These are phyloP conservation scores for Napeogenes inachia DNA, from an alignment of 2,888 invertebrate species.

Conservation along the genomic window DNA sequence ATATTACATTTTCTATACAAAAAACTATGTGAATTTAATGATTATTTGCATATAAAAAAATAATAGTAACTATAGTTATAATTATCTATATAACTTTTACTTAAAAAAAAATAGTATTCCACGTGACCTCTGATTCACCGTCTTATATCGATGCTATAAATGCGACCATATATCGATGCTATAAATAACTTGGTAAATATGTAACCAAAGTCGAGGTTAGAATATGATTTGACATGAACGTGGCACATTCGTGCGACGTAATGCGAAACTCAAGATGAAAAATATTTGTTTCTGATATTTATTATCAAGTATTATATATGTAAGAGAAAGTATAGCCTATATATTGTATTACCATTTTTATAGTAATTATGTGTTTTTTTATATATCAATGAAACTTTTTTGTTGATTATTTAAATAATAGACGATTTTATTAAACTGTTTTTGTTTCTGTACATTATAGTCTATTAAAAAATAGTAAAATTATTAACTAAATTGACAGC, in stretches of 20 bases:
- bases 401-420: too few relatives aligned
- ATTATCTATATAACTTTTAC: not conserved
- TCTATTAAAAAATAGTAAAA: too few relatives aligned
- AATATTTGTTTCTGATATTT: constrained; percentile 13
- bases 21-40: too few relatives aligned
- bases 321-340: not conserved
- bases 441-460: too few relatives aligned
- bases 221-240: constrained; percentile 51
- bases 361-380: too few relatives aligned
- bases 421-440: too few relatives aligned
- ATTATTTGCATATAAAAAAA: too few relatives aligned
- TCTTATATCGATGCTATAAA: constrained; percentile 43
- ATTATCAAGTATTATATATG: not conserved
- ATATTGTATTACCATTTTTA: too few relatives aligned
- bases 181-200: constrained; percentile 61
- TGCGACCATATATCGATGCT: constrained; percentile 37
- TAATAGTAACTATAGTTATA: too few relatives aligned
- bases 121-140: constrained; percentile 42
- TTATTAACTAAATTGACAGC: too few relatives aligned
- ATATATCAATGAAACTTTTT: too few relatives aligned
- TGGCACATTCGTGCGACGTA: constrained; percentile 31
- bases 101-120: constrained; percentile 20
- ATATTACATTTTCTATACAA: too few relatives aligned
- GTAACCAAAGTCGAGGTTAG: constrained; percentile 61
- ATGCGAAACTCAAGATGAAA: constrained; percentile 19